These are phyloP conservation scores for Xenops minutus DNA, from an alignment of 2,797 vertebrate species.

Conservation along the genomic window DNA sequence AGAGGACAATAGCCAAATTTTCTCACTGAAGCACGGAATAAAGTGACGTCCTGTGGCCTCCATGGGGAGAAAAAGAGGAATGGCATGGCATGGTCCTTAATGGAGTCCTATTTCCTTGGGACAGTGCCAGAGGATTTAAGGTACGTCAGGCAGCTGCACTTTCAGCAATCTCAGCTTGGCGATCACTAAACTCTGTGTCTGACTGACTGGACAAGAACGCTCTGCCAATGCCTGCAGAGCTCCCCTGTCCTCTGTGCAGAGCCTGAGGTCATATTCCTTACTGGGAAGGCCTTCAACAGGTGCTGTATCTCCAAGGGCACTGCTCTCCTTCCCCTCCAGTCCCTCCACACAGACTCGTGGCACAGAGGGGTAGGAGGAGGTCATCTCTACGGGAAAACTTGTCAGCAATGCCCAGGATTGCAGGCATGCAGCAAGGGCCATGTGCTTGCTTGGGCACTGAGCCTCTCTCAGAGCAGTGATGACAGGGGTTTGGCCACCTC, in stretches of 20 bases:
- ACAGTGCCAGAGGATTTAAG: slow-evolving; percentile 45
- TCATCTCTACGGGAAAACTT: not conserved
- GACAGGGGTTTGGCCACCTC: not conserved
- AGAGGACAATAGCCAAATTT: not conserved
- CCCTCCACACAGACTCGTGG: not conserved
- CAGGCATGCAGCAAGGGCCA: not conserved
- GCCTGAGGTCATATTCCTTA: slow-evolving; percentile 54
- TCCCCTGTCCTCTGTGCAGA: not conserved
- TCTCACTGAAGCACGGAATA: not conserved
- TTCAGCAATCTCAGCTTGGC: slow-evolving; percentile 24
- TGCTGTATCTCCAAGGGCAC: slow-evolving; percentile 11
- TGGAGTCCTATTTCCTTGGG: slow-evolving; percentile 34
- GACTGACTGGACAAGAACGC: slow-evolving; percentile 14
- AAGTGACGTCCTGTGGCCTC: not conserved
- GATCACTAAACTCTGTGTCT: not conserved
- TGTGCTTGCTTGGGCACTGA: not conserved
- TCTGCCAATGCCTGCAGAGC: not conserved
- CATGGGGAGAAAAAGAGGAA: not conserved
- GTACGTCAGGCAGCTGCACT: slow-evolving; percentile 27
- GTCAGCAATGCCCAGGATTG: not conserved
- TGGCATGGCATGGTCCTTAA: not conserved
- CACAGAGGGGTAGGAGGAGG: not conserved
- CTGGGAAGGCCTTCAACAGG: slow-evolving; percentile 52
- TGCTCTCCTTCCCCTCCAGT: not conserved
- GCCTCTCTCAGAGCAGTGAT: not conserved